phyloP scores from a whole-genome alignment of 1,140 invertebrate genomes.

The Myzus persicae region DNA sequence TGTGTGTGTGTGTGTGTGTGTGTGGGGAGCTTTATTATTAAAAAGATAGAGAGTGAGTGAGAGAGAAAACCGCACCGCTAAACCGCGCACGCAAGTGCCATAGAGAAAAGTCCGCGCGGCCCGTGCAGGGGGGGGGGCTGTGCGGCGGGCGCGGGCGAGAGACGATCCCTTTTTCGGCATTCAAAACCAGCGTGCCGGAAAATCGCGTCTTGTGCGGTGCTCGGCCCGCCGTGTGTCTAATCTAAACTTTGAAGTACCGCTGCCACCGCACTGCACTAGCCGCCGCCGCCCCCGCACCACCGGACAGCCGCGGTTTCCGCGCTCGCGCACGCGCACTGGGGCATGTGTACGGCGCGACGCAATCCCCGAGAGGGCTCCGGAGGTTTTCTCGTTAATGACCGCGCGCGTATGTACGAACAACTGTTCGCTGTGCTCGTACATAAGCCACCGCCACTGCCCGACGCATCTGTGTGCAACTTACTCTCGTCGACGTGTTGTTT shows the following conservation, averaged over 20 bases:
- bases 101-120: constrained; percentile 6
- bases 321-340: not conserved
- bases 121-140: not conserved
- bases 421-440: not conserved
- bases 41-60: not conserved
- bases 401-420: not conserved
- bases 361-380: constrained; percentile 17
- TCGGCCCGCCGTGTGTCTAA: constrained; percentile 37
- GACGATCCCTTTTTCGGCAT: constrained; percentile 32
- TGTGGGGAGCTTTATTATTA: constrained; percentile 22
- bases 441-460: too few relatives aligned
- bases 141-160: not conserved
- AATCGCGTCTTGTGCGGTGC: constrained; percentile 48
- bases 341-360: not conserved
- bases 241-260: constrained; percentile 42
- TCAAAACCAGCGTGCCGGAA: constrained; percentile 30
- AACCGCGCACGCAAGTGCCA: constrained; percentile 44
- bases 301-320: too few relatives aligned
- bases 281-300: not conserved
- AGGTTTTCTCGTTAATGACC: constrained; percentile 42
- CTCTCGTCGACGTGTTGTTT: too few relatives aligned
- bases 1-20: not conserved
- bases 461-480: too few relatives aligned
- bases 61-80: constrained; percentile 30
- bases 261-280: too few relatives aligned